Base-by-base conservation (phyloP, 1,140 invertebrate genomes). In the Neoseiulus cucumeris region DNA sequence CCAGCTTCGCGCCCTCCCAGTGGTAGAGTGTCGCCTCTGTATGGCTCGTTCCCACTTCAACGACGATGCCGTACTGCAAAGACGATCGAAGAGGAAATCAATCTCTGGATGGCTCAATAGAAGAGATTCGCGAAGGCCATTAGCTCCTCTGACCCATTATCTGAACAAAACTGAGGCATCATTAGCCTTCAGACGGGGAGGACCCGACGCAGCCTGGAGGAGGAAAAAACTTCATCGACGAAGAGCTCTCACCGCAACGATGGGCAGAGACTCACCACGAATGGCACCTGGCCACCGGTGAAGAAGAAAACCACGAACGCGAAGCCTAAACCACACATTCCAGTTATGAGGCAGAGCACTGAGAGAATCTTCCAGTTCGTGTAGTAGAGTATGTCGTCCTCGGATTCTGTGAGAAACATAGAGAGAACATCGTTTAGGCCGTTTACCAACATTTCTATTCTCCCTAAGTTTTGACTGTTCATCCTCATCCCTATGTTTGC, bases 1-100 rank as follows among this genome's bases (percentile, higher is more conserved):
- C 74, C 2, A 70, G 64, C 70, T 80, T 80, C 0, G 69, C 68
- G 4, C 74, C 76, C 47, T 74, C 68, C 80, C 80, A 81, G 47
- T 70, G 72, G 69, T 79, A 81, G 1, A 81, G 67, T 70, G 72
- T 76, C 64, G 78, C 68, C 20, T 74, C 69, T 0, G 79, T 80
- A 66, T 80, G 79, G n/a, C 77, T 76, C 4, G 80, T 81, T 7
- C 80, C 80, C 65, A 77, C 79, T 74, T 81, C 80, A 68, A 81
- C 73, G 0, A 80, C 76, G 41, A 81, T 73, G 14, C 77, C 79
- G 74, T 76, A 81, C 79, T 81, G 69, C 64, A 76, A 73, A 42
- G 66, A 67, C 68, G 59, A n/a, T n/a, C n/a, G n/a, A n/a, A 68
- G 18, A 47, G 45, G 14, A 22, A 39, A 6, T 39, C 4, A 39